These are phyloP conservation scores for Poecilia velifera DNA, from an alignment of 2,797 vertebrate genomes.

Conservation along the genomic window DNA sequence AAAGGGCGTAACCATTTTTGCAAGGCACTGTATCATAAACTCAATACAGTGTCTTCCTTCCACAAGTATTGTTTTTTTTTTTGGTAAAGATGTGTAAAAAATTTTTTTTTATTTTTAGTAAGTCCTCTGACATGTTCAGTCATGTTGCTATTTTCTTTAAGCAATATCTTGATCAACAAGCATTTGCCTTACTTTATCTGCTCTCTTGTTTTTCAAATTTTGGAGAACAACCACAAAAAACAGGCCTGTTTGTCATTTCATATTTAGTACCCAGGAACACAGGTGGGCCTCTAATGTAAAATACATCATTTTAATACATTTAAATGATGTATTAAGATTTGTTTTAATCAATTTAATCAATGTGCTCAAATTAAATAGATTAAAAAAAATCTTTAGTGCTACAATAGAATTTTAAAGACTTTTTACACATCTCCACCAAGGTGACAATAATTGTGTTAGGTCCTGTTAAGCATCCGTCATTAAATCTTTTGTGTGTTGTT, in stretches of 20 bases:
- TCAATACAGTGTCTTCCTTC: neutral
- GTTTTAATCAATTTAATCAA: too few species aligned
- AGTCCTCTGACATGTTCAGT: neutral
- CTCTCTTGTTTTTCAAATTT: neutral
- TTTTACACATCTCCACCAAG: neutral
- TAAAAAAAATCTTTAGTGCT: neutral
- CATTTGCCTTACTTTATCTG: neutral
- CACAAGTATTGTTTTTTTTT: neutral
- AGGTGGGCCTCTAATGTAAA: neutral
- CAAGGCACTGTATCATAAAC: neutral
- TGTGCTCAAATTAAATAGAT: neutral
- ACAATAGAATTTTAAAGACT: neutral
- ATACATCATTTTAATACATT: too few species aligned
- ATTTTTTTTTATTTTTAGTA: neutral
- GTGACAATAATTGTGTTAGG: neutral
- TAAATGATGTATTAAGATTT: too few species aligned
- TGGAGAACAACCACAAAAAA: neutral
- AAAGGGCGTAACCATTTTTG: neutral
- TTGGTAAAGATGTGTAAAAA: slow-evolving; percentile 6
- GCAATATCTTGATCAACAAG: neutral
- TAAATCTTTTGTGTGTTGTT: slow-evolving; percentile 29
- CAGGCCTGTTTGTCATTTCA: neutral
- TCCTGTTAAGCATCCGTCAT: slow-evolving; percentile 19
- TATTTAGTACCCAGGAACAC: neutral
- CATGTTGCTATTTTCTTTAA: neutral